A percentile compares a stretch with the other conserved stretches of the same genome.
Conservation (phyloP, 2,888 invertebrate species). For the Apamea sordens region DNA sequence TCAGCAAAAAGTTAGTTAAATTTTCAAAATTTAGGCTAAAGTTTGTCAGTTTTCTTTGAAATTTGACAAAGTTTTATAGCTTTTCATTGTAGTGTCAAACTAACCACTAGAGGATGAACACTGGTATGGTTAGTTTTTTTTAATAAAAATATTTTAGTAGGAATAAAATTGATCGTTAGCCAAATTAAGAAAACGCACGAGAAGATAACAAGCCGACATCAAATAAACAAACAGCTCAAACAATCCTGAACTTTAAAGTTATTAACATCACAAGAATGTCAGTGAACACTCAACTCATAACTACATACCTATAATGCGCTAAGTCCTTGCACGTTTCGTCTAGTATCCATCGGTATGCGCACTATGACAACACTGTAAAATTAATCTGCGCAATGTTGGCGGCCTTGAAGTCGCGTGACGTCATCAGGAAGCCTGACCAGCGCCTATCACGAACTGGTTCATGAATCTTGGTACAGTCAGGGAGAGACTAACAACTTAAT, state of each 20-base stretch:
- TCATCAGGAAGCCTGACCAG: slow-evolving; percentile 80
- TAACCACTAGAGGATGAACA: background rate
- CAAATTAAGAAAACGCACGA: background rate
- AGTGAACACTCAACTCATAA: slow-evolving; percentile 10
- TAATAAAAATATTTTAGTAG: background rate
- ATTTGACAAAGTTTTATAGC: background rate
- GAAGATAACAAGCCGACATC: background rate
- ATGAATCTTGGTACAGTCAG: slow-evolving; percentile 57
- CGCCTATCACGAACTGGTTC: slow-evolving; percentile 75
- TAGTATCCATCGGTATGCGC: slow-evolving; percentile 60
- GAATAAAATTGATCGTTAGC: background rate
- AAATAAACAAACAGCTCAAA: slow-evolving; percentile 10
- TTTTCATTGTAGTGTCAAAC: background rate
- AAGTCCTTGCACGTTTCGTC: slow-evolving; percentile 45
- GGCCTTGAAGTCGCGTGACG: slow-evolving; percentile 75
- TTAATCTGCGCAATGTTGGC: slow-evolving; percentile 73
- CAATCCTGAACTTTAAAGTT: slow-evolving; percentile 9
- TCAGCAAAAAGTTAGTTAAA: background rate
- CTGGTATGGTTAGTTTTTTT: background rate
- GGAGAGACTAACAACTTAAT: background rate
- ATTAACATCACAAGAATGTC: slow-evolving; percentile 35
- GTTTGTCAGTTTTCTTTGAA: background rate
- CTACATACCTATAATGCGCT: slow-evolving; percentile 17
- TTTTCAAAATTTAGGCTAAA: background rate
- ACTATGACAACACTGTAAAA: slow-evolving; percentile 56